Conservation (phyloP, 2,888 invertebrate genomes). For the Xestia ashworthii region DNA sequence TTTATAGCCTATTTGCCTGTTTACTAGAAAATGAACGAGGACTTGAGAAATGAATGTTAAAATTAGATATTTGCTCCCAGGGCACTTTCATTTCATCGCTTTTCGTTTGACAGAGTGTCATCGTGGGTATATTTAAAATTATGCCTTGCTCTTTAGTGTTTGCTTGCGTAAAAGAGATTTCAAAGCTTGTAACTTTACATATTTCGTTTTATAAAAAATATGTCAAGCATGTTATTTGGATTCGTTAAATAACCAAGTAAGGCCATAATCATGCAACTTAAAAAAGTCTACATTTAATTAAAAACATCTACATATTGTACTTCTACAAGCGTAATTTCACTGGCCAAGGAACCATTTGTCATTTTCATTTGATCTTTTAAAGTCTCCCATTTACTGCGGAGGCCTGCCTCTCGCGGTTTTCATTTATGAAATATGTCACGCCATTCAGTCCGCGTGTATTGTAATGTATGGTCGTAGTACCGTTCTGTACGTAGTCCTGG, state of each 20-base stretch:
- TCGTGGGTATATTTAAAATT: slow-evolving; percentile 27
- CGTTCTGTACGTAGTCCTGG: slow-evolving; percentile 81
- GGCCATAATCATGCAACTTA: background rate
- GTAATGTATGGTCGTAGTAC: slow-evolving; percentile 65
- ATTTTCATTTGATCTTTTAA: slow-evolving; percentile 70
- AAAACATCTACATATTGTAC: slow-evolving; percentile 45
- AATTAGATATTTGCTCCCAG: slow-evolving; percentile 59
- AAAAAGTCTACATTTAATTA: slow-evolving; percentile 16
- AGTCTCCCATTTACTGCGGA: slow-evolving; percentile 64
- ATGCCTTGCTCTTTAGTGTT: slow-evolving; percentile 21
- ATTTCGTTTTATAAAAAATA: background rate
- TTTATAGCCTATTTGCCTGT: slow-evolving; percentile 67
- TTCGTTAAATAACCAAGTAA: background rate
- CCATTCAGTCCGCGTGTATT: slow-evolving; percentile 40
- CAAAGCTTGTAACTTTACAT: background rate
- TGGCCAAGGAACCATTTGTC: slow-evolving; percentile 66
- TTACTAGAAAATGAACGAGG: slow-evolving; percentile 62
- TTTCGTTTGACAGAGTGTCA: slow-evolving; percentile 49
- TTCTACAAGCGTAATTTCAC: slow-evolving; percentile 61
- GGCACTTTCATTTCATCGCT: slow-evolving; percentile 57
- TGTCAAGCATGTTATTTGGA: background rate
- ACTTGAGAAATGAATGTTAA: slow-evolving; percentile 61
- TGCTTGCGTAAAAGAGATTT: slow-evolving; percentile 8
- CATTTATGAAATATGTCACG: slow-evolving; percentile 64
- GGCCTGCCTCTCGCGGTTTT: slow-evolving; percentile 41